Evolutionary conservation across 2,888 invertebrate species (phyloP), one percentile per base, ranked within the genome.

Genomic region (Zelleria hepariella): DNA sequence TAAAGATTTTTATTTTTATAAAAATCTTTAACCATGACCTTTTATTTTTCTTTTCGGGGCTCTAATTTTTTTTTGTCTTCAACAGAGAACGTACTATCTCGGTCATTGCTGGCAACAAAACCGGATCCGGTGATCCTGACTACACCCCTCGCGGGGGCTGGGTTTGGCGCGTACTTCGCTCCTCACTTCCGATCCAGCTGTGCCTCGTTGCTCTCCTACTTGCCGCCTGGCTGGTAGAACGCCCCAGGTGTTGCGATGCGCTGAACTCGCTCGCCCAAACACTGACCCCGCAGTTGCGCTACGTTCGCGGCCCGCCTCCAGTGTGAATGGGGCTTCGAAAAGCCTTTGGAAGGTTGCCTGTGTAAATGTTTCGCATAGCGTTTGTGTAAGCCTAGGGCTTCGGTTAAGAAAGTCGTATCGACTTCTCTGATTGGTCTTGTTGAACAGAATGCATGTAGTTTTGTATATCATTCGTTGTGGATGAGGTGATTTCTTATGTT

Each of bases 271-370:
- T 94, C 64, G 93, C 93, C 58, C 90, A 94, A 69, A 93, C 94
- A 0, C 82, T 95, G 49, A 92, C 93, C n/a, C 95, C 95, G 5
- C 94, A 95, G 71, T 86, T 96, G 60, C 92, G 94, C 67, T 95
- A 95, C 77, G 92, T 95, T n/a, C 91, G 93, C 62, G 95, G 95
- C 63, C 95, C 95, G 10, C 95, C 95, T 21, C 95, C 96, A 7
- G 92, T 94, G 66, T 95, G 91, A 92, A 75, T 42, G 63, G n/a
- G n/a, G 58, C 58, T 57, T 62, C 62, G 59, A 58, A 32, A 58
- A 60, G 15, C 32, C 32, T 15, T 15, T 42, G 32, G 32, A 42
- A 42, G 32, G 32, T 42, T 42, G 32, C 32, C 32, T 42, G 2
- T 10, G 15, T 42, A 42, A 42, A 10, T n/a, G n/a, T n/a, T n/a